A percentile compares a stretch with the other conserved stretches of the same genome.
phyloP scores from a whole-genome alignment of 2,888 invertebrate species.

The Subacronicta megacephala region DNA sequence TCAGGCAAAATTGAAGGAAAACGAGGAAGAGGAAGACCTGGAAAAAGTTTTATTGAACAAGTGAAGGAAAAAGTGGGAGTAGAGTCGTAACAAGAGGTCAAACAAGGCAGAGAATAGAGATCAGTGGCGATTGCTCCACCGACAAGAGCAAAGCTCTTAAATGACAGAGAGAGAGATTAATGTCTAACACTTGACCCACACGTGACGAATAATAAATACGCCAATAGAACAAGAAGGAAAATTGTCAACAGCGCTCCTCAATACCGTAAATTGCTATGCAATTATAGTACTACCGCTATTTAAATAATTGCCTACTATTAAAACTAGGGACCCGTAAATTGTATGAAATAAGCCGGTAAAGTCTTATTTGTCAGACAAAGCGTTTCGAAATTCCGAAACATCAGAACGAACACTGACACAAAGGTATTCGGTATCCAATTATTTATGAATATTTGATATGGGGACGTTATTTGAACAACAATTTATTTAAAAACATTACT shows the following conservation, averaged over 20 bases:
- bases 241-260: conserved; percentile 61
- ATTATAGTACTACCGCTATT: conserved; percentile 55
- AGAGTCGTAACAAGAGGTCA: no score
- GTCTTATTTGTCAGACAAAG: conserved; percentile 24
- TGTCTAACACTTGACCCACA: conserved; percentile 50
- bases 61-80: no score
- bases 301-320: conserved; percentile 60
- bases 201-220: conserved; percentile 57
- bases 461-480: conserved; percentile 4
- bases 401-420: conserved; percentile 2
- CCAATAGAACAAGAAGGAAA: conserved; percentile 53
- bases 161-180: no score
- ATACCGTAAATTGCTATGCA: conserved; percentile 60
- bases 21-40: no score
- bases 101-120: no score
- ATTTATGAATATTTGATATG: conserved; percentile 39
- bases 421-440: conserved; percentile 18
- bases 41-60: no score
- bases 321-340: conserved; percentile 41
- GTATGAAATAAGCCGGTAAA: conserved; percentile 36
- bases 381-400: conserved; percentile 30
- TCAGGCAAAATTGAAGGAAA: no score
- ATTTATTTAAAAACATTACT: neutral
- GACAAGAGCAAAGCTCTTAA: no score
- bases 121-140: no score